Base-by-base conservation (phyloP, 2,888 invertebrate species). In the Latheticus oryzae region DNA sequence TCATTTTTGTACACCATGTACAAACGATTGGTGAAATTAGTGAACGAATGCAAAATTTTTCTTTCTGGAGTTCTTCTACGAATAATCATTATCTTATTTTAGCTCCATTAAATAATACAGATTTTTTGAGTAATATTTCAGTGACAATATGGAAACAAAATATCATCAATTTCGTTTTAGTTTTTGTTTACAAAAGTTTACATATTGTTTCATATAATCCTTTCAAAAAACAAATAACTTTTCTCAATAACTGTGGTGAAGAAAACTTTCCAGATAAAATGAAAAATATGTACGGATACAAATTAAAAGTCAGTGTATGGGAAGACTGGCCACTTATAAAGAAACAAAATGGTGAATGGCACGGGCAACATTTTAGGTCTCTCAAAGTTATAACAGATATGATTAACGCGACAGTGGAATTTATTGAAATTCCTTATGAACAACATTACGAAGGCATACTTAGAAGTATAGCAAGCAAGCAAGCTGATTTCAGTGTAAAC, bases 291-390 rank as follows among this genome's bases (percentile, higher is more conserved):
- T 16, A 33, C 15, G 33, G 33, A 1, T 33, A 15, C 8, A 2
- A 33, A 11, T 33, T 33, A 13, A 13, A n/a, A 3, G 33, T 33
- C 3, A n/a, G 13, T 33, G 5, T 33, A 12, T 12, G 12, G 1
- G 33, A 33, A 16, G 15, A 33, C 1, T 8, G 4, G 4, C 16
- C 16, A 9, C 3, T 33, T 3, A 5, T 33, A 33, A 5, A 9
- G n/a, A 33, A 33, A 33, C 4, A 33, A 4, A 7, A 13, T 9
- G 15, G 7, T 11, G n/a, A 33, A n/a, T 33, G 33, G 33, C 15
- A 13, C n/a, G 33, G 33, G 1, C n/a, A 33, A 16, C 13, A 33
- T 12, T 33, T n/a, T n/a, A n/a, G n/a, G n/a, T n/a, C n/a, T n/a
- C n/a, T n/a, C n/a, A n/a, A n/a, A n/a, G n/a, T n/a, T n/a, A n/a